A percentile compares a stretch with the other conserved stretches of the same genome.
Conservation (phyloP, 35 echinoderm and acorn worm species). For the Lytechinus variegatus region DNA sequence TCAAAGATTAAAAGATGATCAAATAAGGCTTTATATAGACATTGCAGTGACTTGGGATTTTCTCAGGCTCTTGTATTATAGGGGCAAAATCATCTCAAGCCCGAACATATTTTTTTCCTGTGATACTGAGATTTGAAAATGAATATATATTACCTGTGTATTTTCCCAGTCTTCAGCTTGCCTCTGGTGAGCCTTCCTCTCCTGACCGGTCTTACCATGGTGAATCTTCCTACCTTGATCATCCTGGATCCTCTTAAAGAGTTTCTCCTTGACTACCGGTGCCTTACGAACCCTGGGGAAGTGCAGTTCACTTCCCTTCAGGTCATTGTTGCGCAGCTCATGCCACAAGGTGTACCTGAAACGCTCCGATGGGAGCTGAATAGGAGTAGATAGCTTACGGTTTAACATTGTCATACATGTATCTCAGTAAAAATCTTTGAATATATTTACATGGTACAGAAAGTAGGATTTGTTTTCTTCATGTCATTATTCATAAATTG, state of each 20-base stretch:
- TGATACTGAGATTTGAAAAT: too few relatives aligned
- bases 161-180: constrained; percentile 87
- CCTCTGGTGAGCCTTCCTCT: constrained; percentile 62
- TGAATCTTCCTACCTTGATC: constrained; percentile 78
- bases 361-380: constrained; percentile 66
- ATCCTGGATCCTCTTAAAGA: constrained; percentile 78
- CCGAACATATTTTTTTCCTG: too few relatives aligned
- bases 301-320: constrained; percentile 74
- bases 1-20: too few relatives aligned
- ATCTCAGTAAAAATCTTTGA: not conserved
- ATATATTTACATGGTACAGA: not conserved
- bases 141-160: not conserved
- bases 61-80: too few relatives aligned
- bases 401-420: too few relatives aligned
- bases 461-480: not conserved
- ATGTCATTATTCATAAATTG: not conserved
- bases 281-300: constrained; percentile 77
- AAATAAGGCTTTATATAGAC: too few relatives aligned
- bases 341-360: constrained; percentile 87
- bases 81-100: too few relatives aligned
- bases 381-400: not conserved
- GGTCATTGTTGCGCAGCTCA: constrained; percentile 75
- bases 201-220: constrained; percentile 69
- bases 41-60: too few relatives aligned
- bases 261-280: constrained; percentile 78